Evolutionary conservation across 2,113 vertebrate species (phyloP).

Genomic region (Macaca mulatta): DNA sequence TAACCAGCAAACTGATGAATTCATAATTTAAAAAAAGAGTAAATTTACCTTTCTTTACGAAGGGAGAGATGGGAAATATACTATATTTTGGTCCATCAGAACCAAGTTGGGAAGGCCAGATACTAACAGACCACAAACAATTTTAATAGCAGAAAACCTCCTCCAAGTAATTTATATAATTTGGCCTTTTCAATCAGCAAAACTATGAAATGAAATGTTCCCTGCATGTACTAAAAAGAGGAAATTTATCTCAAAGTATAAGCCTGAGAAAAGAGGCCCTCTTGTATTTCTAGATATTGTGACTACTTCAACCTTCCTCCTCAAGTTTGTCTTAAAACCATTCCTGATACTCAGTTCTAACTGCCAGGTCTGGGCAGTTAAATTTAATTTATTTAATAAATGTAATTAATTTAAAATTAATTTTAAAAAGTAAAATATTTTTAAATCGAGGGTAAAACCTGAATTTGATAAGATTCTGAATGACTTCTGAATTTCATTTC

Average conservation of each 20-base stretch:
- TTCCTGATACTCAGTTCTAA: background rate
- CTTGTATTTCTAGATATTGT: background rate
- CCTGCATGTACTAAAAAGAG: background rate
- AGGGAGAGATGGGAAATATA: background rate
- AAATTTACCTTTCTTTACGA: background rate
- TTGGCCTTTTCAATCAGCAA: background rate
- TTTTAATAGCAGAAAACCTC: slow-evolving; percentile 9
- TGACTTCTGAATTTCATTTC: background rate
- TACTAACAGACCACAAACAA: background rate
- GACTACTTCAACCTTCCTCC: background rate
- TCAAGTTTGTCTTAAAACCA: background rate
- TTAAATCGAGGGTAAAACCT: background rate
- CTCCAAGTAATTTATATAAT: background rate
- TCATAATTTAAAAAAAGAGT: background rate
- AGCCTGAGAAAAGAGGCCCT: background rate
- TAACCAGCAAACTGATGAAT: background rate
- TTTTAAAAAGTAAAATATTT: background rate
- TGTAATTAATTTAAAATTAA: background rate
- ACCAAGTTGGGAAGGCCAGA: background rate
- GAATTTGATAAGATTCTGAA: background rate
- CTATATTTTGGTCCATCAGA: background rate
- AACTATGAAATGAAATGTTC: background rate
- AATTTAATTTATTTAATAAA: too few relatives aligned
- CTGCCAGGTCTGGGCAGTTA: background rate
- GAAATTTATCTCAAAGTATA: background rate